A percentile compares a stretch with the other conserved stretches of the same genome.
Evolutionary conservation across 2,113 vertebrate genomes (phyloP).

Genomic region (Tangachromis dhanisi): DNA sequence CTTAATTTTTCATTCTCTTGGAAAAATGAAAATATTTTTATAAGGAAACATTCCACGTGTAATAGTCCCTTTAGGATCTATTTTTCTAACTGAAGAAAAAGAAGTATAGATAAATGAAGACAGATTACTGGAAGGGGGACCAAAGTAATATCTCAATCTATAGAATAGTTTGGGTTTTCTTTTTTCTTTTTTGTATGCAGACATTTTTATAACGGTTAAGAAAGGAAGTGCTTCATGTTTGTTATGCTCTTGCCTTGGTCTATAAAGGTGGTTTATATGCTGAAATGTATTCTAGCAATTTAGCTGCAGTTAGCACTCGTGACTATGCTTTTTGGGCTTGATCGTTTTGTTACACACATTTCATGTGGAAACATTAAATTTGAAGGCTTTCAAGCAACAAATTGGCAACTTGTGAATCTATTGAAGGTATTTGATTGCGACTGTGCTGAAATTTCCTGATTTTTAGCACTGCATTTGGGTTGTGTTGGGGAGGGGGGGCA

Average conservation of each 20-base stretch:
- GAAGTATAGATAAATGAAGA: constrained; percentile 45
- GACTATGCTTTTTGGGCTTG: constrained; percentile 49
- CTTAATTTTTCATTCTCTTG: constrained; percentile 54
- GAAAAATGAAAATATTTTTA: constrained; percentile 68
- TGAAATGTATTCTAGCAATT: constrained; percentile 46
- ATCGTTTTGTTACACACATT: neutral
- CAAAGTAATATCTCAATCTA: constrained; percentile 63
- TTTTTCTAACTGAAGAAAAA: constrained; percentile 71
- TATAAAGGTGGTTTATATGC: constrained; percentile 48
- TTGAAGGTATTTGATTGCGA: constrained; percentile 22
- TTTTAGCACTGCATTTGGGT: constrained; percentile 55
- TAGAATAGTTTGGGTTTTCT: constrained; percentile 12
- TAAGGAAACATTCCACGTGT: constrained; percentile 59
- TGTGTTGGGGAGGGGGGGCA: neutral
- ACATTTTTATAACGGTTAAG: constrained; percentile 62
- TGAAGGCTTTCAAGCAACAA: neutral
- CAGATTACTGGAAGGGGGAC: constrained; percentile 64
- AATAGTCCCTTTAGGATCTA: constrained; percentile 59
- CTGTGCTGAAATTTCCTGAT: constrained; percentile 36
- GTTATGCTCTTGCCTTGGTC: constrained; percentile 43
- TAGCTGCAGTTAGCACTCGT: constrained; percentile 45
- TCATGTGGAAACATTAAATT: neutral
- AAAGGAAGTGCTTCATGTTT: constrained; percentile 58
- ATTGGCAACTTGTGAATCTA: constrained; percentile 1
- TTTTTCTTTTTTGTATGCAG: constrained; percentile 59